Conservation (phyloP, 2,113 vertebrate species). For the Amphiprion percula region DNA sequence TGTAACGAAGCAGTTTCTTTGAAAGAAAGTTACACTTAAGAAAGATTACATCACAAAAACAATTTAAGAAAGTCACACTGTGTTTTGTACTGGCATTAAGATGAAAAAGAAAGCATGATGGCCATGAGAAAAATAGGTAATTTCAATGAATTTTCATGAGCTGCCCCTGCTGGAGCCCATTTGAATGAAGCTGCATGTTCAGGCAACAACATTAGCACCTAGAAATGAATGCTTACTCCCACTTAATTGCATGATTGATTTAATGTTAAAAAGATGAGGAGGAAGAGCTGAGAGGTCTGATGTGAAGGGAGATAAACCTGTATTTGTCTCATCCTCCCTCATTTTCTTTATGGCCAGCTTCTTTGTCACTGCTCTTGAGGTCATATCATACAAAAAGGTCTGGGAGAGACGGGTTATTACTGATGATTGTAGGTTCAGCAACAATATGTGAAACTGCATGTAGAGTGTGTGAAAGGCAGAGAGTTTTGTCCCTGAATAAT, state of each 20-base stretch:
- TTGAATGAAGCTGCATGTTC: not conserved
- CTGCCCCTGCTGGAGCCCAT: not conserved
- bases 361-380: not conserved
- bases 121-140: not conserved
- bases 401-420: conserved; percentile 20
- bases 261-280: not conserved
- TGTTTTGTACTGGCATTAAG: not conserved
- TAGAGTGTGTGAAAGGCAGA: not conserved
- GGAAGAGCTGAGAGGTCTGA: not conserved
- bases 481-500: not conserved
- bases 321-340: not conserved
- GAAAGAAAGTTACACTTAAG: not conserved
- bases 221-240: conserved; percentile 29
- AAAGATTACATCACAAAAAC: not conserved
- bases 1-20: not conserved
- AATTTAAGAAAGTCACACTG: not conserved
- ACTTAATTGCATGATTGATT: conserved; percentile 36
- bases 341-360: not conserved
- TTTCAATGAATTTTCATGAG: not conserved
- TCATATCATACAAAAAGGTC: conserved; percentile 51
- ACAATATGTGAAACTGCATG: conserved; percentile 14
- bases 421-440: conserved; percentile 30
- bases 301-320: not conserved
- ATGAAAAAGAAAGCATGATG: not conserved
- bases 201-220: not conserved